These are phyloP conservation scores for Lontra canadensis DNA, from an alignment of 2,113 vertebrate genomes.

Conservation along the genomic window DNA sequence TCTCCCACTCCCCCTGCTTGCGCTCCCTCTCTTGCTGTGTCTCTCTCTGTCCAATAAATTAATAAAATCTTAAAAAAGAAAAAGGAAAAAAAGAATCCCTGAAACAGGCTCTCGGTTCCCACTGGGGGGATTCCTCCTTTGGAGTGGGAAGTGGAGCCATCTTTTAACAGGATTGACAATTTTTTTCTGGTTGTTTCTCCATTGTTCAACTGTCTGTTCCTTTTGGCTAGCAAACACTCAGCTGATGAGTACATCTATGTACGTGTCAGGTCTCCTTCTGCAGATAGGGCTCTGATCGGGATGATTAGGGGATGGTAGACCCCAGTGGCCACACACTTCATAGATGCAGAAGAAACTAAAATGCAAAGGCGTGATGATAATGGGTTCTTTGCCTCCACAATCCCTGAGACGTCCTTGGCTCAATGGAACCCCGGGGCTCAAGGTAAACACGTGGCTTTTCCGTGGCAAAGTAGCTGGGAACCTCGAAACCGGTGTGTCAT, in stretches of 20 bases:
- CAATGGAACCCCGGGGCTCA: neutral
- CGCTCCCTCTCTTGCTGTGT: too few relatives aligned
- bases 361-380: neutral
- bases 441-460: neutral
- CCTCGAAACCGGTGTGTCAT: neutral
- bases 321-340: neutral
- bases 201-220: neutral
- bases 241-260: neutral
- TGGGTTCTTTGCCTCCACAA: neutral
- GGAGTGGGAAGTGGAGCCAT: neutral
- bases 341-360: neutral
- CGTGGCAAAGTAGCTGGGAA: neutral
- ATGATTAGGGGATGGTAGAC: neutral
- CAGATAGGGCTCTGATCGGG: neutral
- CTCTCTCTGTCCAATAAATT: too few relatives aligned
- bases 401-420: neutral
- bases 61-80: too few relatives aligned
- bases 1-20: too few relatives aligned
- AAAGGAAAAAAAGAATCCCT: neutral
- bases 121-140: neutral
- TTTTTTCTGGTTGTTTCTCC: neutral
- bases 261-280: neutral
- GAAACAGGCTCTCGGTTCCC: neutral
- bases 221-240: neutral
- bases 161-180: neutral